A percentile compares a stretch with the other conserved stretches of the same genome.
Conservation (phyloP, 2,888 invertebrate genomes). For the Torymus aiolomorphi region DNA sequence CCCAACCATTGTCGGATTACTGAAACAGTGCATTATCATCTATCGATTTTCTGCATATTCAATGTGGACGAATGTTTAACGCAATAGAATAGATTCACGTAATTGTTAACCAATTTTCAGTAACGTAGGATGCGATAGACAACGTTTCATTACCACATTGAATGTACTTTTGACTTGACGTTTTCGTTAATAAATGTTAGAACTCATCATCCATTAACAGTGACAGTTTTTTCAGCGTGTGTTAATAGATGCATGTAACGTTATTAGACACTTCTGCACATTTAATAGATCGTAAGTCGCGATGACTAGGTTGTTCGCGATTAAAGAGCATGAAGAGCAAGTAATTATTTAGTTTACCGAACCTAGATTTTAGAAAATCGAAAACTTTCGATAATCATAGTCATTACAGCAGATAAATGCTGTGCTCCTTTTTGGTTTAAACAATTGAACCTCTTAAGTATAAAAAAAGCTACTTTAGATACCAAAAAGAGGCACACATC, state of each 20-base stretch:
- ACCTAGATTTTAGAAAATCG: no score
- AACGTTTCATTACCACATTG: slow-evolving; percentile 21
- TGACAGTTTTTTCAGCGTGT: background rate
- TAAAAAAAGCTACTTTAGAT: background rate
- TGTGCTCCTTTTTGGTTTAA: no score
- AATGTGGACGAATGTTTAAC: no score
- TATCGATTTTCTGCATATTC: no score
- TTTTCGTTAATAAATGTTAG: slow-evolving; percentile 1
- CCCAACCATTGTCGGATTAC: no score
- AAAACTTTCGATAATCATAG: no score
- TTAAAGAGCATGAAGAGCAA: slow-evolving; percentile 31
- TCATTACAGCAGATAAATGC: no score
- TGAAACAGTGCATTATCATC: no score
- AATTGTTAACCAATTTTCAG: background rate
- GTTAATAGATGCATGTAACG: slow-evolving; percentile 44
- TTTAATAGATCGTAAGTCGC: slow-evolving; percentile 7
- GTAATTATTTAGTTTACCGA: slow-evolving; percentile 8
- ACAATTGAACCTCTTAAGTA: no score
- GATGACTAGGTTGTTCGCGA: slow-evolving; percentile 16
- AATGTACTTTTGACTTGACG: slow-evolving; percentile 14
- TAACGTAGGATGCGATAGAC: background rate
- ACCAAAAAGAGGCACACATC: background rate
- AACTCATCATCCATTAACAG: slow-evolving; percentile 8
- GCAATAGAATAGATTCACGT: background rate
- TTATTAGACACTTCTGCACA: slow-evolving; percentile 31